phyloP scores from a whole-genome alignment of 2,797 vertebrate species.

The Astyanax mexicanus region DNA sequence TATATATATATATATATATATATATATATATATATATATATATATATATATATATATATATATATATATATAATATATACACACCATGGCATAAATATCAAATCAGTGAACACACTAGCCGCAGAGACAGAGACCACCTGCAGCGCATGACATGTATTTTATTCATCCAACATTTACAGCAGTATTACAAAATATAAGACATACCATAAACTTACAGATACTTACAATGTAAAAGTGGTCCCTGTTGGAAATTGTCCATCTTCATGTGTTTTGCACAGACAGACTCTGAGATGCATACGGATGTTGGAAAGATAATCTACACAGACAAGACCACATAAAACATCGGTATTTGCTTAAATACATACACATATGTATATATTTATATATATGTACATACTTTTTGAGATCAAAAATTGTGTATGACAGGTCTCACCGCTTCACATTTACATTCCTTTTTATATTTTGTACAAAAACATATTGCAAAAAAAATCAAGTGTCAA shows the following conservation, averaged over 20 bases:
- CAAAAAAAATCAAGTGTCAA: constrained; percentile 7
- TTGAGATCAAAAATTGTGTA: constrained; percentile 30
- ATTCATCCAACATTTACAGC: constrained; percentile 50
- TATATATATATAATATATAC: too few species aligned
- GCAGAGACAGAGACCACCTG: not conserved
- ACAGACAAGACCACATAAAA: constrained; percentile 38
- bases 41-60: too few species aligned
- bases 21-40: too few species aligned
- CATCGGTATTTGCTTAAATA: constrained; percentile 7
- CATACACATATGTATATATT: not conserved
- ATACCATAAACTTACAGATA: constrained; percentile 32
- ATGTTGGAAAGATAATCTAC: constrained; percentile 5
- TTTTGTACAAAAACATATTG: constrained; percentile 30
- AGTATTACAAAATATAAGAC: constrained; percentile 53
- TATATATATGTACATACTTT: not conserved
- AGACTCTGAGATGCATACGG: constrained; percentile 9
- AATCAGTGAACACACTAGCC: not conserved
- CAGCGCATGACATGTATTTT: constrained; percentile 44
- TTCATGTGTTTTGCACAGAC: not conserved
- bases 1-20: too few species aligned
- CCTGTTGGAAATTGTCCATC: constrained; percentile 23
- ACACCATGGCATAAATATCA: constrained; percentile 34
- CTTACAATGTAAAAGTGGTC: constrained; percentile 33
- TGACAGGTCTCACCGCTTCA: not conserved
- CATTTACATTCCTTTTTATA: constrained; percentile 40